Base-by-base conservation (phyloP, 2,888 invertebrate genomes). In the Chrysomela aeneicollis region DNA sequence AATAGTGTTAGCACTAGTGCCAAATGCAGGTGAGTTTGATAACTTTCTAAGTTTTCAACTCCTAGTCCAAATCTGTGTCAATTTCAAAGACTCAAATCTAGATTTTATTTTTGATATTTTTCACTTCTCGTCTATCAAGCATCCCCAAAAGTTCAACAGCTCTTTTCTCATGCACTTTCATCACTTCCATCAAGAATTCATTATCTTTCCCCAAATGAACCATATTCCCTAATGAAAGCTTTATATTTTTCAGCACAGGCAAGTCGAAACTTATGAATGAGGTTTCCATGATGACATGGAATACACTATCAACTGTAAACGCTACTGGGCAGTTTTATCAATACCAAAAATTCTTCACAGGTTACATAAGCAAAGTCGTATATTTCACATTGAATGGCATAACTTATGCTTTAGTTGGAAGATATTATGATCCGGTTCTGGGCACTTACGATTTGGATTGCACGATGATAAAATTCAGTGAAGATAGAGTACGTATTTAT, bases 361-460 rank as follows among this genome's bases (percentile, higher is more conserved):
- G 81, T 8, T 81, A 79, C 59, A 74, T 82, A 26, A 80, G 78
- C 59, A 79, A 75, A 35, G 82, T 76, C 1, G 74, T 81, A 65
- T 82, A 79, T 70, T 82, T 82, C 65, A 71, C 75, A 3, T 46
- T 73, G 3, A 70, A 76, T 61, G 74, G 68, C 19, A 64, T 71
- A 47, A 73, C 77, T 1, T 82, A 81, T 63, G 72, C 74, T 8
- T 66, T 82, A 18, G 65, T 82, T 46, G 76, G 76, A 15, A 72
- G 72, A 67, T 78, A 76, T 71, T 82, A 80, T 66, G 78, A 82
- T 66, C 71, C 77, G 8, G 58, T 70, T 12, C 26, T 63, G 5
- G 73, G 80, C 64, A 76, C 75, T 1, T 77, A 80, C 59, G 66
- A 78, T 57, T 64, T 79, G 46, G 68, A 78, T 59, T 78, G 77